Evolutionary conservation across 30 jellyfish, hydroid and myxozoan genomes (phyloP), one percentile per base, ranked within the genome.

Genomic region (Clytia hemisphaerica): DNA sequence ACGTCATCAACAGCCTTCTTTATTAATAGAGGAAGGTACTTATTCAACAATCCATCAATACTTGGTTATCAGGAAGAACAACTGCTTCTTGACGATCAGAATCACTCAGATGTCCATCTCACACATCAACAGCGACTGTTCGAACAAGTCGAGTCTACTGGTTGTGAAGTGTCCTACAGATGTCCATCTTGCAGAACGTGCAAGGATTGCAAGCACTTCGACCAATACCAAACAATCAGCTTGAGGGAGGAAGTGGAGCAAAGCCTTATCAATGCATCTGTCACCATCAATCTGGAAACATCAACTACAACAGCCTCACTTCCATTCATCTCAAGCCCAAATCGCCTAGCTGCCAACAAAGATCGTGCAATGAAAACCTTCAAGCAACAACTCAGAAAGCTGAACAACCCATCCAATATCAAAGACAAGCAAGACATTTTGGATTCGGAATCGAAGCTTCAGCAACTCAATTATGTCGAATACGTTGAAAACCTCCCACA

Each of bases 211-310:
- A n/a, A n/a, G n/a, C 24, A 51, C 9, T 26, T 21, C 35, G 29
- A 51, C 67, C 12, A 26, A 14, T 10, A 14, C 21, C 14, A 9
- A 9, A 7, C 12, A 24, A n/a, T 9, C 12, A 21, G 67, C 29
- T n/a, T n/a, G n/a, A n/a, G n/a, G n/a, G 67, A 51, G 21, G 67
- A 51, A 51, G 67, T 51, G 12, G 35, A 51, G 35, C 67, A 51
- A 26, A 7, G 12, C 10, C 37, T 51, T n/a, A 24, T 51, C 29
- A 51, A 51, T 21, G 9, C 12, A 24, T 24, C 21, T 21, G 35
- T 51, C 35, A 24, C 24, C 37, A 26, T 51, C 24, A 51, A 51
- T 51, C 14, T 51, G 10, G 67, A 9, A 51, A 26, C 12, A 14
- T 14, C 67, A 51, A 7, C 37, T 24, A 51, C 67, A 14, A 7